Conservation (phyloP, 2,113 vertebrate species). For the Ptilonorhynchus violaceus region DNA sequence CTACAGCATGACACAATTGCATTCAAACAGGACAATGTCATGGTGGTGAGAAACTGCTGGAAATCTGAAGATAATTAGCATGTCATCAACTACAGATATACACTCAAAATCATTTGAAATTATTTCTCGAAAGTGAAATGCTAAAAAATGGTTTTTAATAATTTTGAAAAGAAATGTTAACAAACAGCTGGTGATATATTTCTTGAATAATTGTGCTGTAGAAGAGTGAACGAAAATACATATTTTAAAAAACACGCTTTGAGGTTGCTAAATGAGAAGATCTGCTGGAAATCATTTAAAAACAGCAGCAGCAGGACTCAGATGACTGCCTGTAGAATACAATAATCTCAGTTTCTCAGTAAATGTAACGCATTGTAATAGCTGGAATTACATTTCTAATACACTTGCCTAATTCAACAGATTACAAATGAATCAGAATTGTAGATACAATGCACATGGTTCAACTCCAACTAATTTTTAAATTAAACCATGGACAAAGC, state of each 20-base stretch:
- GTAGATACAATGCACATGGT: not conserved
- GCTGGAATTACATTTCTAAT: slow-evolving; percentile 31
- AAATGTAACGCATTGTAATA: not conserved
- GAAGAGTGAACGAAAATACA: not conserved
- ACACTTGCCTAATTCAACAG: slow-evolving; percentile 43
- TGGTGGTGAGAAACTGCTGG: not conserved
- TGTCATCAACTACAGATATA: not conserved
- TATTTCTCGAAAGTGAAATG: not conserved
- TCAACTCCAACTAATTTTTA: not conserved
- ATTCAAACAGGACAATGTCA: not conserved
- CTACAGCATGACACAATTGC: not conserved
- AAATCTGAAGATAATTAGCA: slow-evolving; percentile 14
- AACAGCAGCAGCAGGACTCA: not conserved
- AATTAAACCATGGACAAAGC: not conserved
- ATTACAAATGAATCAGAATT: slow-evolving; percentile 1
- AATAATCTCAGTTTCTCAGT: slow-evolving; percentile 31
- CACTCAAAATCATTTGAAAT: not conserved
- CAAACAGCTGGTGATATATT: not conserved
- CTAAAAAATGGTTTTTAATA: not conserved
- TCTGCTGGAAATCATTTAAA: not conserved
- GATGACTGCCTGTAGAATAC: not conserved
- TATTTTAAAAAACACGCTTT: not conserved
- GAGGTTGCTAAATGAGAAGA: not conserved
- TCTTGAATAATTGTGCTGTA: slow-evolving; percentile 9
- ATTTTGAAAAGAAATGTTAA: not conserved